Evolutionary conservation across 64 coral and sea anemone species (phyloP), one percentile per base, ranked within the genome.

Genomic region (Astreopora myriophthalma): DNA sequence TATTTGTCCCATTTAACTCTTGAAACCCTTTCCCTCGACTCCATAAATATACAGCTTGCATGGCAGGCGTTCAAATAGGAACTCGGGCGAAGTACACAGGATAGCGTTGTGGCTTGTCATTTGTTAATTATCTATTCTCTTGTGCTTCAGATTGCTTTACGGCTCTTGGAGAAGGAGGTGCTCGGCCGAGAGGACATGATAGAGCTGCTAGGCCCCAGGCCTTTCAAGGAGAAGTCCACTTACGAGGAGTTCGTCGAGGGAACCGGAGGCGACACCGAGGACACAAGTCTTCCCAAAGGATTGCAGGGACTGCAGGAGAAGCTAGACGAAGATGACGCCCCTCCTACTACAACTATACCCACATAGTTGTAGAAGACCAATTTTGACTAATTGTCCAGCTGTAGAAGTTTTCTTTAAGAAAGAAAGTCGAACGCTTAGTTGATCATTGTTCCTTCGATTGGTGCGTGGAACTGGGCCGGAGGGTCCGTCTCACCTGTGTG

Each of bases 241-340:
- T 99, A 99, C 28, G 97, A 99, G 44, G 97, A 99, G 73, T 99
- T 99, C 70, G 97, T 99, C 5, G 97, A 92, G 38, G 97, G 97
- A 14, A 99, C 97, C 71, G 97, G 97, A 24, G 86, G 94, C 28
- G 97, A 99, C 39, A 79, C 78, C 31, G 97, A 99, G 64, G 94
- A 99, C 62, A 99, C 97, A 0, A 88, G 75, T 58, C 88, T 99
- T 76, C 97, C 97, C 14, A 90, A 99, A 73, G 97, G 97, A 5
- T 65, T 99, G 0, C 86, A 99, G 65, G 97, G 97, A 25, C 38
- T 99, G 34, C 84, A 98, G 63, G 91, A 93, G n/a, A 75, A 80
- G 57, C 81, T 79, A 13, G 85, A 92, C 2, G 51, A 85, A 63
- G 80, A 86, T 61, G 76, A 58, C 9, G 25, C 90, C 5, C 90